Base-by-base conservation (phyloP, 2,797 vertebrate species). In the Falco peregrinus region DNA sequence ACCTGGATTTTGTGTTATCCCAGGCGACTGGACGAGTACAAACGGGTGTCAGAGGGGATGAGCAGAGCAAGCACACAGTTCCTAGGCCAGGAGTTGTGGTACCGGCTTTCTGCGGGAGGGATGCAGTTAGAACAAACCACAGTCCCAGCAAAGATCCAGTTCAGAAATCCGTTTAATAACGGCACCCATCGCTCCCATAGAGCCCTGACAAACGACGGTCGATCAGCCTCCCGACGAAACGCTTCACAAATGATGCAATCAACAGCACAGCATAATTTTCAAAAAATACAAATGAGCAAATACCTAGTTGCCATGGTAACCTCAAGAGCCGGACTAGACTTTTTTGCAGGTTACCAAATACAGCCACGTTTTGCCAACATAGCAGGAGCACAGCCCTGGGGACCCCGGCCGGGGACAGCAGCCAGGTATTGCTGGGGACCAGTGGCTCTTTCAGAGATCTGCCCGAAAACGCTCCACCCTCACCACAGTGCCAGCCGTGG, bases 251-350 rank as follows among this genome's bases (percentile, higher is more conserved):
- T 1, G n/a, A 78, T 43, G 87, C 79, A 96, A 94, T 96, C 96
- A 91, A 33, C 71, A 81, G 65, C 84, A 28, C 77, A 59, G 79
- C 47, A 60, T 89, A 65, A 91, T 96, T 95, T 91, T 94, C 65
- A 95, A 81, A 87, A 95, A 95, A 93, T 83, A 96, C 84, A 95
- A 95, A 93, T 84, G 89, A 95, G 76, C 76, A 85, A 91, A 94
- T 93, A 86, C 21, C 71, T 26, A 16, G 90, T 97, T 93, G 92
- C 57, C 73, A 50, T 89, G 87, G 94, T 24, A 96, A 96, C 96
- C 59, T 35, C 21, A 51, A 54, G 78, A 87, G 43, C 61, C 1
- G 13, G 84, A 74, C 81, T 3, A n/a, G 60, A 80, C 79, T 45
- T 75, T 89, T 94, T 89, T 76, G 45, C 78, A 37, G 57, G 25